Base-by-base conservation (phyloP, 2,113 vertebrate species). In the Chaetops frenatus region DNA sequence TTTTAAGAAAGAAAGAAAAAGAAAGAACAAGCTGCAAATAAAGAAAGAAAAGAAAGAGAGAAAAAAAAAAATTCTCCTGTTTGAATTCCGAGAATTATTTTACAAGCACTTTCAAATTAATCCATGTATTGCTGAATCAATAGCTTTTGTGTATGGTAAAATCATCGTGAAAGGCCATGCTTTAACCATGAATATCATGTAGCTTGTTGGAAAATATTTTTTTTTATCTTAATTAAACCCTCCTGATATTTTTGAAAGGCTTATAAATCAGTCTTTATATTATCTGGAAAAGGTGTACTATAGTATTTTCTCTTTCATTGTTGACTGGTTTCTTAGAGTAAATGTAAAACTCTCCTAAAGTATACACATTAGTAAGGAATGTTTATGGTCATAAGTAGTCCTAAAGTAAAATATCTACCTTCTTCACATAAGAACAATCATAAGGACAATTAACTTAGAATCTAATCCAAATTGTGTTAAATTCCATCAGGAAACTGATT, bases 111-210 rank as follows among this genome's bases (percentile, higher is more conserved):
- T 92, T 91, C 65, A 92, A 90, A 94, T 84, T 76, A 78, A 88
- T 65, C 15, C 56, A 91, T 35, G 70, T 91, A 92, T 96, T 95
- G 74, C 66, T 96, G 70, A 95, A 93, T 85, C 62, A 78, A 78
- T 83, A 87, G 7, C 67, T 94, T 96, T 83, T 35, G 12, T 38
- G 12, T 12, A 91, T 78, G 90, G 62, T 88, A 91, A 96, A 94
- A 62, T 12, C 48, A 76, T 86, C 44, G 83, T 60, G 64, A 86
- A 94, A 81, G 29, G 11, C 54, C 28, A n/a, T 54, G 15, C 4
- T 85, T 82, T 35, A 76, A 44, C 21, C 29, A 53, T 48, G 25
- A 65, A 6, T 77, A 66, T 38, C 44, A 64, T 54, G 28, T 67
- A 82, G 27, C 80, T 78, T 40, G 21, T 50, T 93, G 40, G 56